Evolutionary conservation across 2,797 vertebrate species (phyloP).

Genomic region (Micrastur ruficollis): DNA sequence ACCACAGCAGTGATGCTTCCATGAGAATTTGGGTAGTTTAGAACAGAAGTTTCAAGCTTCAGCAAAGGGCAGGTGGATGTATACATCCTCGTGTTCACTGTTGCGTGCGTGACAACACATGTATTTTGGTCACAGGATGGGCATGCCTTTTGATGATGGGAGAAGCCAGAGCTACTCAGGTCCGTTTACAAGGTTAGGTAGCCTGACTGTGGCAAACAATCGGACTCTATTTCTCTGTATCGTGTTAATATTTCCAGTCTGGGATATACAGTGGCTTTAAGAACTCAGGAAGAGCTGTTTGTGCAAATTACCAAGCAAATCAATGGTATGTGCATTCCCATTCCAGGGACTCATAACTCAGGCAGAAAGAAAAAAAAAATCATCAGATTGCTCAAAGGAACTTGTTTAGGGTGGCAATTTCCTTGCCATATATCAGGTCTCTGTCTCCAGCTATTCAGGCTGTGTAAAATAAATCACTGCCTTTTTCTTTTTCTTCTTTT

Average conservation of each 20-base stretch:
- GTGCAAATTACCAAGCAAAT: not conserved
- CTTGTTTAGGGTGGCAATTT: slow-evolving; percentile 58
- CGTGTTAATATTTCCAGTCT: not conserved
- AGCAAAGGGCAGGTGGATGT: fast-evolving
- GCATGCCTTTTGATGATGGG: not conserved
- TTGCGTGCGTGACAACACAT: fast-evolving
- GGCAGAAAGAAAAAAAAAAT: not conserved
- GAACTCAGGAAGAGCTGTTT: slow-evolving; percentile 1
- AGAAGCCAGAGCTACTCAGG: not conserved
- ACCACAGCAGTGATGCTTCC: not conserved
- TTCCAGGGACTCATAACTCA: slow-evolving; percentile 50
- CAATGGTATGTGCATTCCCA: slow-evolving; percentile 40
- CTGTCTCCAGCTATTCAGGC: slow-evolving; percentile 43
- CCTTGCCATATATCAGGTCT: slow-evolving; percentile 45
- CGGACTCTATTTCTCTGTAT: fast-evolving
- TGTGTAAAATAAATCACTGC: slow-evolving; percentile 42
- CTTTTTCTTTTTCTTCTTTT: not conserved
- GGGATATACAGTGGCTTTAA: not conserved
- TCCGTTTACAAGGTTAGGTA: not conserved
- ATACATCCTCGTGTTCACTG: not conserved
- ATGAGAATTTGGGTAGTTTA: not conserved
- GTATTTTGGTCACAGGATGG: not conserved
- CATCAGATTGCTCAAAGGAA: slow-evolving; percentile 13
- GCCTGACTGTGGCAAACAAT: not conserved
- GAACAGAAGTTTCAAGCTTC: not conserved